Evolutionary conservation across 2,797 vertebrate genomes (phyloP).

Genomic region (Tolypeutes matacus): DNA sequence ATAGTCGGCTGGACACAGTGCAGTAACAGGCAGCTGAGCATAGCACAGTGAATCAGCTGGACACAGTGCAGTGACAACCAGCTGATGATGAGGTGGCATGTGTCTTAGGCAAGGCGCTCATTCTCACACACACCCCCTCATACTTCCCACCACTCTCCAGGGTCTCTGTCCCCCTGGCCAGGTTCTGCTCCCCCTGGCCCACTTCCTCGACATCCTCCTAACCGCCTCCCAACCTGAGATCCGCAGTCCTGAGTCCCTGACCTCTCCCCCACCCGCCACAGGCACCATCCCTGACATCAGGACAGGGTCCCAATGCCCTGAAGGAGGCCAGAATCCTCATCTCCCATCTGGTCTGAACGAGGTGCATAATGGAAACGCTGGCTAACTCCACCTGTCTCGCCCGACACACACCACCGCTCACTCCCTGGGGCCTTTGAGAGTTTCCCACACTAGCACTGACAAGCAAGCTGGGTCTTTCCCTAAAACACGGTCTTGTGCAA

Average conservation of each 20-base stretch:
- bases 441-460: fast-evolving
- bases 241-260: neutral
- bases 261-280: neutral
- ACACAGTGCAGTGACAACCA: neutral
- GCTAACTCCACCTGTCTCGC: neutral
- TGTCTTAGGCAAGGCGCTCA: too few relatives aligned
- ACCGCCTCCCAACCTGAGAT: too few relatives aligned
- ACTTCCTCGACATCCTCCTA: too few relatives aligned
- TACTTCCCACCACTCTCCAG: too few relatives aligned
- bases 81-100: too few relatives aligned
- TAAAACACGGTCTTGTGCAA: neutral
- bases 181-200: neutral
- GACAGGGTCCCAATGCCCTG: fast-evolving
- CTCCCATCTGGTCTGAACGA: fast-evolving
- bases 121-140: too few relatives aligned
- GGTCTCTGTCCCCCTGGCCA: neutral
- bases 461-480: fast-evolving
- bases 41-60: neutral
- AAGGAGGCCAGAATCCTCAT: neutral
- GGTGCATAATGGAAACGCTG: neutral
- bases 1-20: too few relatives aligned
- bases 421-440: too few relatives aligned
- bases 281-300: neutral
- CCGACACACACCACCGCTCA: too few relatives aligned
- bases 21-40: too few relatives aligned